Conservation (phyloP, 2,888 invertebrate species). For the Leucophora obtusa region DNA sequence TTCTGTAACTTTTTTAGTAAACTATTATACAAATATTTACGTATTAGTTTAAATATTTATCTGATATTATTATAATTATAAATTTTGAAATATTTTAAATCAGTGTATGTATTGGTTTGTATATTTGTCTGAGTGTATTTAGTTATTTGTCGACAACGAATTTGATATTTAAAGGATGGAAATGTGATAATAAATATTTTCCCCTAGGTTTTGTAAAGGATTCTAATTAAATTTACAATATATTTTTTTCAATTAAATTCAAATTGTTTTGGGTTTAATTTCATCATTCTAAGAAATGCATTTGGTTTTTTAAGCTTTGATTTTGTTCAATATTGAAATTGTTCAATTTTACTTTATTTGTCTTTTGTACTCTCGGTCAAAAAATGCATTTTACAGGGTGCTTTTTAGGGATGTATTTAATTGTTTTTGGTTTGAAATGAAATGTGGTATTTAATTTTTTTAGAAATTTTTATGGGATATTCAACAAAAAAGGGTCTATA, state of each 20-base stretch:
- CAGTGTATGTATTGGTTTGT: constrained; percentile 4
- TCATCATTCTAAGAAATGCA: constrained; percentile 42
- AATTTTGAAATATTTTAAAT: not conserved
- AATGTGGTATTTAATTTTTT: constrained; percentile 32
- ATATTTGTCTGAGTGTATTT: constrained; percentile 13
- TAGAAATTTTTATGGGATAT: constrained; percentile 64
- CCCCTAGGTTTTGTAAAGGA: constrained; percentile 2
- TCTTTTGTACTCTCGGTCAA: constrained; percentile 76
- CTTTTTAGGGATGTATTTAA: constrained; percentile 67
- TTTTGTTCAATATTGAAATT: constrained; percentile 41
- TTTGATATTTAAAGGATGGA: constrained; percentile 59
- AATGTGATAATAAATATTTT: constrained; percentile 47
- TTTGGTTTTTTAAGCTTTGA: constrained; percentile 43
- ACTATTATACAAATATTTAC: not conserved
- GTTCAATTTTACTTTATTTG: constrained; percentile 52
- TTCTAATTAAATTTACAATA: constrained; percentile 25
- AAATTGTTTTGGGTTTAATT: not conserved
- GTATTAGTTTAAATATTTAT: not conserved
- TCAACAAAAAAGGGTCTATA: constrained; percentile 62
- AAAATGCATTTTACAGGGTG: constrained; percentile 77
- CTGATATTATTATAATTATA: not conserved
- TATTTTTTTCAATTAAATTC: constrained; percentile 21
- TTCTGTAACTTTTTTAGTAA: not conserved
- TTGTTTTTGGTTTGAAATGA: constrained; percentile 55
- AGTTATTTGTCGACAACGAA: constrained; percentile 49